A percentile compares a stretch with the other conserved stretches of the same genome.
Evolutionary conservation across 2,797 vertebrate species (phyloP).

Genomic region (Scyliorhinus canicula): DNA sequence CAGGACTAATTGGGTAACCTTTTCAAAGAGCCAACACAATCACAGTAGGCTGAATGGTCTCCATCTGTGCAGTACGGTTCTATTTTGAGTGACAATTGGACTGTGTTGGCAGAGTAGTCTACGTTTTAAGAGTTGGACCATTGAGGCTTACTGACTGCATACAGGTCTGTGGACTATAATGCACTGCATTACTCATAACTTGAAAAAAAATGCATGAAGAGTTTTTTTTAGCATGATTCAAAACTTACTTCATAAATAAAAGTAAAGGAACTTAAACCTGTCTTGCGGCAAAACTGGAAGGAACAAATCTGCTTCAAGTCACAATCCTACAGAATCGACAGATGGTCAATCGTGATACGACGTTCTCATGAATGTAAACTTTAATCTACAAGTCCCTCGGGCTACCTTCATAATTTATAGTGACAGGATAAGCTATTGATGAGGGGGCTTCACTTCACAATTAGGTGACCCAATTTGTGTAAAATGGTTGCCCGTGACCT

Average conservation of each 20-base stretch:
- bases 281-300: background rate
- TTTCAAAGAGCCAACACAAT: background rate
- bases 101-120: background rate
- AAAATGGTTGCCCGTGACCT: background rate
- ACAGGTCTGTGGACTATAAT: background rate
- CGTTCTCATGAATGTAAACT: background rate
- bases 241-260: background rate
- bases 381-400: background rate
- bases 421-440: background rate
- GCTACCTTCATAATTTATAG: background rate
- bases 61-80: too few relatives aligned
- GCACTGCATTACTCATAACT: background rate
- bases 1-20: background rate
- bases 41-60: background rate
- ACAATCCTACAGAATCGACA: background rate
- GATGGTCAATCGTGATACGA: background rate
- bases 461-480: background rate
- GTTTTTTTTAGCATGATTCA: background rate
- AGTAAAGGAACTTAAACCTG: background rate
- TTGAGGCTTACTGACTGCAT: too few relatives aligned
- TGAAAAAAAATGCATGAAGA: background rate
- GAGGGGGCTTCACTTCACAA: slow-evolving; percentile 32
- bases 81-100: background rate
- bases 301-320: background rate
- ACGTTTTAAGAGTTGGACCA: background rate